A percentile compares a stretch with the other conserved stretches of the same genome.
These are phyloP conservation scores for Drosophila suzukii DNA, from an alignment of 1,140 invertebrate species.

Conservation along the genomic window DNA sequence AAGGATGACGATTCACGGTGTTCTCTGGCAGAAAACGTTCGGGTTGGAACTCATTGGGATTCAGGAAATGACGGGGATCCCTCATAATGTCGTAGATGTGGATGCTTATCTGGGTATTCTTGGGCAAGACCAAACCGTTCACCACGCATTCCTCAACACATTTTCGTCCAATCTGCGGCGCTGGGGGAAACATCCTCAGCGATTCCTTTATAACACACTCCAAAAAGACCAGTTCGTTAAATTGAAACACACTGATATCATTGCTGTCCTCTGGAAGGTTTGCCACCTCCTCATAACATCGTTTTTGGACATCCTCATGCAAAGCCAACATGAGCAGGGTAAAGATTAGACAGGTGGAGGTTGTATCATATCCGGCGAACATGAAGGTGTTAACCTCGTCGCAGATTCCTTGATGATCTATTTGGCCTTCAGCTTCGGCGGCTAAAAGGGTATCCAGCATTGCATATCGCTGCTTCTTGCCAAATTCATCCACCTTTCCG, in stretches of 20 bases:
- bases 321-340: slow-evolving; percentile 87
- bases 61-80: slow-evolving; percentile 87
- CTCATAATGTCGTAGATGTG: slow-evolving; percentile 86
- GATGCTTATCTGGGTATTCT: slow-evolving; percentile 84
- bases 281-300: slow-evolving; percentile 85
- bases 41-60: slow-evolving; percentile 91
- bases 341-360: slow-evolving; percentile 87
- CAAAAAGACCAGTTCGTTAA: slow-evolving; percentile 87
- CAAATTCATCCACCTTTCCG: slow-evolving; percentile 36
- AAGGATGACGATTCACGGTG: slow-evolving; percentile 84
- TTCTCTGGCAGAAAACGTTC: slow-evolving; percentile 90
- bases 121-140: slow-evolving; percentile 84
- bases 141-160: slow-evolving; percentile 85
- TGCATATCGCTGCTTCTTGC: slow-evolving; percentile 87
- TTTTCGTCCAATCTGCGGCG: slow-evolving; percentile 87
- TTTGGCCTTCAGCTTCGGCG: slow-evolving; percentile 85
- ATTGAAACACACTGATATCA: slow-evolving; percentile 85
- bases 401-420: slow-evolving; percentile 88
- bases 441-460: slow-evolving; percentile 92
- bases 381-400: slow-evolving; percentile 94
- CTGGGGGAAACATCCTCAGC: slow-evolving; percentile 88
- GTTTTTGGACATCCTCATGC: slow-evolving; percentile 88
- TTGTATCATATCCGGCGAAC: slow-evolving; percentile 92
- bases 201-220: slow-evolving; percentile 88
- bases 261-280: slow-evolving; percentile 31